Conservation (phyloP, 1,140 invertebrate genomes). For the Tribolium castaneum region DNA sequence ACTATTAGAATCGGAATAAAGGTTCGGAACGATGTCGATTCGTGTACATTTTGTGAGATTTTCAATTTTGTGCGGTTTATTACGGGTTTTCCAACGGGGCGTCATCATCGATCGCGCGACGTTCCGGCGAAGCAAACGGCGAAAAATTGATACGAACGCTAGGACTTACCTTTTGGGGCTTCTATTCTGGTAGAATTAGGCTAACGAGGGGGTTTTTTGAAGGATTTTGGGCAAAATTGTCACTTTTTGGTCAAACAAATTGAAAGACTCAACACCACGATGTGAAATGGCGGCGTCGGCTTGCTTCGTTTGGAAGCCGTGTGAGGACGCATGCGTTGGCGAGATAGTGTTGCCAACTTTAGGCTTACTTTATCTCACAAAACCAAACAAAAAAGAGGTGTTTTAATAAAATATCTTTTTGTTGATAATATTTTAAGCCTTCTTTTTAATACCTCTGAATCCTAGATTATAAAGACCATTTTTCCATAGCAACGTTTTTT, state of each 20-base stretch:
- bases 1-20: background rate
- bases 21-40: background rate
- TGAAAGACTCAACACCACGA: background rate
- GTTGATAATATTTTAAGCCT: too few species aligned
- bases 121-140: background rate
- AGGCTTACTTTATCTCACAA: too few species aligned
- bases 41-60: background rate
- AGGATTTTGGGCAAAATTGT: background rate
- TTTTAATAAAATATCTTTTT: too few species aligned
- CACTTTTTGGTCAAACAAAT: background rate
- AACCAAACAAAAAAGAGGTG: too few species aligned
- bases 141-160: background rate
- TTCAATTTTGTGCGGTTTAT: background rate
- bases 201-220: background rate
- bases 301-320: background rate
- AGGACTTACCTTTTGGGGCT: background rate
- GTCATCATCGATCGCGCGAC: slow-evolving; percentile 26
- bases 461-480: too few species aligned
- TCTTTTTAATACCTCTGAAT: too few species aligned
- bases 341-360: background rate
- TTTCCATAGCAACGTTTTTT: too few species aligned
- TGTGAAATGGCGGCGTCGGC: background rate
- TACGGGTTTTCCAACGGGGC: slow-evolving; percentile 10
- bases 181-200: background rate
- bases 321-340: background rate